Evolutionary conservation across 2,888 invertebrate genomes (phyloP).

Genomic region (Villa cingulata): DNA sequence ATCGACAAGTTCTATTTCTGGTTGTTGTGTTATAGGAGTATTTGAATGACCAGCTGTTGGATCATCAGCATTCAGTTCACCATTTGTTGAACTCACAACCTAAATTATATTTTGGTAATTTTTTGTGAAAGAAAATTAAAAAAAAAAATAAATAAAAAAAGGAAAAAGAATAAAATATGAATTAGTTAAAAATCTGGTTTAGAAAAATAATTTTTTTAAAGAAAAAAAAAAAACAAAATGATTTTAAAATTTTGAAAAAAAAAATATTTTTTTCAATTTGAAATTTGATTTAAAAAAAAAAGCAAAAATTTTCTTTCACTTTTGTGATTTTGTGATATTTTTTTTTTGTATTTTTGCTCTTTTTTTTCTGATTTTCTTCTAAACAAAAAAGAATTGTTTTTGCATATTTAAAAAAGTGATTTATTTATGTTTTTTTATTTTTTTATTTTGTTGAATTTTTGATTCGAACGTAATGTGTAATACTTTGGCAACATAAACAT

Average conservation of each 20-base stretch:
- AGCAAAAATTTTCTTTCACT: too few relatives aligned
- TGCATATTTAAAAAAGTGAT: too few relatives aligned
- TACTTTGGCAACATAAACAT: too few relatives aligned
- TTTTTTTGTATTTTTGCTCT: too few relatives aligned
- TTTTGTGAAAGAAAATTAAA: background rate
- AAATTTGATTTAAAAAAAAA: too few relatives aligned
- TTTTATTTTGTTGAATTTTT: too few relatives aligned
- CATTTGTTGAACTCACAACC: constrained; percentile 97
- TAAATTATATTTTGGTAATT: constrained; percentile 34
- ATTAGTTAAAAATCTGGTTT: background rate
- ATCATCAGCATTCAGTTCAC: constrained; percentile 88
- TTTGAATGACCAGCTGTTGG: constrained; percentile 94
- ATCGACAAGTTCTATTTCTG: constrained; percentile 89
- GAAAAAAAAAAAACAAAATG: background rate
- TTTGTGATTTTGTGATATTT: too few relatives aligned
- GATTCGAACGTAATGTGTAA: too few relatives aligned
- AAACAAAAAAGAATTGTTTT: too few relatives aligned
- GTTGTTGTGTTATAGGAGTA: constrained; percentile 88
- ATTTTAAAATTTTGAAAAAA: background rate
- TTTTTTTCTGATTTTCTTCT: too few relatives aligned
- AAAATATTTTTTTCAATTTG: too few relatives aligned
- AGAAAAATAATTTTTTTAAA: background rate
- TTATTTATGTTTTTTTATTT: too few relatives aligned
- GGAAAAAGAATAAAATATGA: background rate
- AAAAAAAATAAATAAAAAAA: background rate